These are phyloP conservation scores for Euthynnus affinis DNA, from an alignment of 2,797 vertebrate genomes.

Conservation along the genomic window DNA sequence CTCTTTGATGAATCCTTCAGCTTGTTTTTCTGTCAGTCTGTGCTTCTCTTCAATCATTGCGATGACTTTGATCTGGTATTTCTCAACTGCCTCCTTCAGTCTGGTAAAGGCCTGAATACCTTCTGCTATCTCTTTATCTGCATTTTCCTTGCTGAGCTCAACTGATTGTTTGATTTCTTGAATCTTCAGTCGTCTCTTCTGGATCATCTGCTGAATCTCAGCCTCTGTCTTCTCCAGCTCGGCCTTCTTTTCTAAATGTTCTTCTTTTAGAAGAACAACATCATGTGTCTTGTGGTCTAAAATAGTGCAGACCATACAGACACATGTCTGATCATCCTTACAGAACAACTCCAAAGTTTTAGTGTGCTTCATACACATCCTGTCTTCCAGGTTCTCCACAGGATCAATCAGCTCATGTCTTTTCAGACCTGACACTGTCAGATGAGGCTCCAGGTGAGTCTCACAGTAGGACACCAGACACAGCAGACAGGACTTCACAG, in stretches of 20 bases:
- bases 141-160: background rate
- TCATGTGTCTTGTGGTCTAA: slow-evolving; percentile 6
- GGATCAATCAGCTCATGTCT: background rate
- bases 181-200: background rate
- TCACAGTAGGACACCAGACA: background rate
- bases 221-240: background rate
- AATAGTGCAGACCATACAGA: background rate
- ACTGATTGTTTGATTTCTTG: background rate
- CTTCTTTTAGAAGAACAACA: background rate
- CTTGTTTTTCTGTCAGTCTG: background rate
- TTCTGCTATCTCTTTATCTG: background rate
- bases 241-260: background rate
- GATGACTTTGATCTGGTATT: background rate
- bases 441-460: background rate
- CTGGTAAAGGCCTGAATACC: background rate
- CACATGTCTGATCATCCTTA: too few species aligned
- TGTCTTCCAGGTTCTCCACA: too few species aligned
- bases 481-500: too few species aligned
- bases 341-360: too few species aligned
- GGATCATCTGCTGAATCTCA: background rate
- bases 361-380: too few species aligned
- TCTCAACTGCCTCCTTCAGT: background rate
- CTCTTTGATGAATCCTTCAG: background rate
- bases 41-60: background rate
- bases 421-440: background rate